These are phyloP conservation scores for Dipodomys merriami DNA, from an alignment of 2,113 vertebrate genomes.

Conservation along the genomic window DNA sequence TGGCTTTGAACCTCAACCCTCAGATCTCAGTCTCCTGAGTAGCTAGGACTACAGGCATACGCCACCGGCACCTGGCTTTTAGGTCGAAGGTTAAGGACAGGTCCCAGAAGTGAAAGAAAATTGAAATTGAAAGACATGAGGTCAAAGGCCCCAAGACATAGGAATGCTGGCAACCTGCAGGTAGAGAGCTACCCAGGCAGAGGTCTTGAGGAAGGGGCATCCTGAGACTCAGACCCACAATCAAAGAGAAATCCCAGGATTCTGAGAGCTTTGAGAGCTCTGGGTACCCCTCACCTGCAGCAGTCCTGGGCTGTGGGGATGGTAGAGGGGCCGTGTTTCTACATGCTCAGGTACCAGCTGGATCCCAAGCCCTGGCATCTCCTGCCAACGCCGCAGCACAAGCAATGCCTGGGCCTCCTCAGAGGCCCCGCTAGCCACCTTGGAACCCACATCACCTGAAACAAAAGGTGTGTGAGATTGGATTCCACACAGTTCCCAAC, in stretches of 20 bases:
- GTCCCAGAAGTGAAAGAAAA: not conserved
- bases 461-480: not conserved
- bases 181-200: not conserved
- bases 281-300: conserved; percentile 88
- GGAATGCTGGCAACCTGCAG: too few species aligned
- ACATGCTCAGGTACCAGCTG: conserved; percentile 94
- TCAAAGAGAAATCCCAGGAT: not conserved
- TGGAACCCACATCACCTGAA: conserved; percentile 46
- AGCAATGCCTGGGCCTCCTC: conserved; percentile 93
- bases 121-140: not conserved
- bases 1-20: too few species aligned
- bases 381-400: conserved; percentile 92
- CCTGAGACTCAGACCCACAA: not conserved
- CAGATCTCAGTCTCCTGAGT: too few species aligned
- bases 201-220: not conserved
- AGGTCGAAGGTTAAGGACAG: not conserved
- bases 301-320: conserved; percentile 89
- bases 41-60: too few species aligned
- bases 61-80: too few species aligned
- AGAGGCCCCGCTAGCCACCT: conserved; percentile 78
- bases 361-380: conserved; percentile 92
- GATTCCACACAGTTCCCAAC: not conserved
- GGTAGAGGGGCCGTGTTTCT: conserved; percentile 91
- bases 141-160: not conserved
- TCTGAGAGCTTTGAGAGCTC: not conserved